These are phyloP conservation scores for Gastrophryne carolinensis DNA, from an alignment of 2,797 vertebrate genomes.

Conservation along the genomic window DNA sequence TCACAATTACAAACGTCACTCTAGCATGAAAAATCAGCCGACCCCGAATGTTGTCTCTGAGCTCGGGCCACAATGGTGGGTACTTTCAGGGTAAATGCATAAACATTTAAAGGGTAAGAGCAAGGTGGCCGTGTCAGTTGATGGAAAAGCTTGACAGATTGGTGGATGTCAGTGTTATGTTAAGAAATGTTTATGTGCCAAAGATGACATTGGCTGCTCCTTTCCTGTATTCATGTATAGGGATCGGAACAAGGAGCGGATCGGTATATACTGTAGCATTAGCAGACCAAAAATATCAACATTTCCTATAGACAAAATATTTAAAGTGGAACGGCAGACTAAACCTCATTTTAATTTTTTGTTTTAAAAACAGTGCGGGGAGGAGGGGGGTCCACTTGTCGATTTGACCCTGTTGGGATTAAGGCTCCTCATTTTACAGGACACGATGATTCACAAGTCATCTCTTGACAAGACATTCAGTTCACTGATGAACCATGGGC, in stretches of 20 bases:
- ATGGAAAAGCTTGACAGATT: slow-evolving; percentile 19
- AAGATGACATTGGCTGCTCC: background rate
- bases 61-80: background rate
- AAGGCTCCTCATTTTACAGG: no score
- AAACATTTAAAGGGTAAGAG: slow-evolving; percentile 6
- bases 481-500: no score
- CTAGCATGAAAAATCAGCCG: background rate
- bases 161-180: background rate
- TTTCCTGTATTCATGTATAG: background rate
- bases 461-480: no score
- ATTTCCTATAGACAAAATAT: no score
- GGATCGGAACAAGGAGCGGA: no score
- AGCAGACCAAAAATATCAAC: background rate
- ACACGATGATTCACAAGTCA: no score
- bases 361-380: no score
- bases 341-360: no score
- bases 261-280: background rate
- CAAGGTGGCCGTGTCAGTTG: slow-evolving; percentile 12
- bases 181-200: slow-evolving; percentile 8
- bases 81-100: background rate
- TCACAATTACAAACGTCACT: slow-evolving; percentile 14
- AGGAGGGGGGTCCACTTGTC: no score
- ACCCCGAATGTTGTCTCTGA: background rate
- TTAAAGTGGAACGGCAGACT: no score
- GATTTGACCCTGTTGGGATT: no score